These are phyloP conservation scores for Labroides dimidiatus DNA, from an alignment of 2,797 vertebrate species.

Conservation along the genomic window DNA sequence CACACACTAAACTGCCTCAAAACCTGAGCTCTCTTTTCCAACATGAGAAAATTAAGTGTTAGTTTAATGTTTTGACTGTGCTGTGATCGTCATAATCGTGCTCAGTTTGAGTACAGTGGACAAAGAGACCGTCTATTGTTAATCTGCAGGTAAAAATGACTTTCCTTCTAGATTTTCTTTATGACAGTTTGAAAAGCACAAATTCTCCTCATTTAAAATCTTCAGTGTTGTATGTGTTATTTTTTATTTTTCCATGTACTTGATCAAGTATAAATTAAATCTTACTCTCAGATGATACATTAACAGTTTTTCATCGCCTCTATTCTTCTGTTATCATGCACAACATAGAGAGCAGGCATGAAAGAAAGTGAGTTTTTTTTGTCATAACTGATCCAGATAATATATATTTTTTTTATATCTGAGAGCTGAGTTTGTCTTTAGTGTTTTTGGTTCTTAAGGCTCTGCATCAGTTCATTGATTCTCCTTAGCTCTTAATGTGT, in stretches of 20 bases:
- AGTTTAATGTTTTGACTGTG: constrained; percentile 23
- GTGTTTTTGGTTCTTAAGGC: not conserved
- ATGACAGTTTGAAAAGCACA: no score
- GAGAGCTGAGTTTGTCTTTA: not conserved
- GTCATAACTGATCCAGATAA: not conserved
- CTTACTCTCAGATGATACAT: not conserved
- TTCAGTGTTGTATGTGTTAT: no score
- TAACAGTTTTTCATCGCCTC: not conserved
- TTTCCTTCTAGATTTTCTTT: no score
- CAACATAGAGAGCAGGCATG: not conserved
- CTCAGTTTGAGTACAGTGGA: constrained; percentile 11
- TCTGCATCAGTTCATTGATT: constrained; percentile 8
- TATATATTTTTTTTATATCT: no score
- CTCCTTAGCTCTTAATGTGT: constrained; percentile 11
- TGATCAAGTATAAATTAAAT: no score
- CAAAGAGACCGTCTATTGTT: no score
- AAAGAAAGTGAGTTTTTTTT: not conserved
- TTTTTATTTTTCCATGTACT: no score
- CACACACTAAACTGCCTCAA: constrained; percentile 24
- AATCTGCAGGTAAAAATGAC: no score
- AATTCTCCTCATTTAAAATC: no score
- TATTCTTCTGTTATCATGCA: not conserved
- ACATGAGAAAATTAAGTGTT: constrained; percentile 38
- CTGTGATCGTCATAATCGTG: constrained; percentile 21
- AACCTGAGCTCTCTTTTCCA: constrained; percentile 34